Conservation (phyloP, 2,888 invertebrate species). For the Phytoseiulus persimilis region DNA sequence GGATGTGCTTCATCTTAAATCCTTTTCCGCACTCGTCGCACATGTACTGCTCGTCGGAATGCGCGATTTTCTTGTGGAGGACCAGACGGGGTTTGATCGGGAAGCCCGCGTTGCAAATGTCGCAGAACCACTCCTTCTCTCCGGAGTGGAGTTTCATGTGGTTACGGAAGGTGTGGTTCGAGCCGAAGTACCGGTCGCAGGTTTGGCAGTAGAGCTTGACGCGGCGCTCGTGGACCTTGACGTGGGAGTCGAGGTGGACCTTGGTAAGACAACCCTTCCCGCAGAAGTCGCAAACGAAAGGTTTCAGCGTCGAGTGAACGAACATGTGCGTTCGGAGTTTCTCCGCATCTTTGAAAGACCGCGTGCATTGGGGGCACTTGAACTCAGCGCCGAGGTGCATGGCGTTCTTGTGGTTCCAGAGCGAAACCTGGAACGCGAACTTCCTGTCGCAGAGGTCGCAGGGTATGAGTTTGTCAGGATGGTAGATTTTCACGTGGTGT, state of each 20-base stretch:
- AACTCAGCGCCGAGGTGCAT: conserved; percentile 32
- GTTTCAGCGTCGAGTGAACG: conserved; percentile 16
- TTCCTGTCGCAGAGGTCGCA: conserved; percentile 24
- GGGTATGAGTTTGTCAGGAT: conserved; percentile 8
- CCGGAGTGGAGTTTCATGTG: conserved; percentile 34
- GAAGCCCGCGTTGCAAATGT: conserved; percentile 35
- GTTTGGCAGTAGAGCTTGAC: conserved; percentile 16
- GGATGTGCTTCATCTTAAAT: conserved; percentile 31
- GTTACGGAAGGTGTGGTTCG: conserved; percentile 25
- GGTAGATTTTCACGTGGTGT: conserved; percentile 27
- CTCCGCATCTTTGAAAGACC: conserved; percentile 28
- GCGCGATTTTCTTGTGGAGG: conserved; percentile 32
- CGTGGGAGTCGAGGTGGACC: conserved; percentile 23
- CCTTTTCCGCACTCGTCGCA: conserved; percentile 29
- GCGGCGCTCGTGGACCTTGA: conserved; percentile 16
- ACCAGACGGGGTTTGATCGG: conserved; percentile 29
- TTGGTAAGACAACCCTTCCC: conserved; percentile 26
- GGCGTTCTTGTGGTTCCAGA: conserved; percentile 33
- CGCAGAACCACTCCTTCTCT: conserved; percentile 32
- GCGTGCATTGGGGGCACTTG: conserved; percentile 23
- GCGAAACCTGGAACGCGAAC: conserved; percentile 20
- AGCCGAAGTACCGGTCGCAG: conserved; percentile 22
- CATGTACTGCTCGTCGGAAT: conserved; percentile 29
- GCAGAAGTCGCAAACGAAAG: conserved; percentile 16
- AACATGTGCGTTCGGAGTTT: conserved; percentile 29